These are phyloP conservation scores for Labia minor DNA, from an alignment of 2,888 invertebrate genomes.

Conservation along the genomic window DNA sequence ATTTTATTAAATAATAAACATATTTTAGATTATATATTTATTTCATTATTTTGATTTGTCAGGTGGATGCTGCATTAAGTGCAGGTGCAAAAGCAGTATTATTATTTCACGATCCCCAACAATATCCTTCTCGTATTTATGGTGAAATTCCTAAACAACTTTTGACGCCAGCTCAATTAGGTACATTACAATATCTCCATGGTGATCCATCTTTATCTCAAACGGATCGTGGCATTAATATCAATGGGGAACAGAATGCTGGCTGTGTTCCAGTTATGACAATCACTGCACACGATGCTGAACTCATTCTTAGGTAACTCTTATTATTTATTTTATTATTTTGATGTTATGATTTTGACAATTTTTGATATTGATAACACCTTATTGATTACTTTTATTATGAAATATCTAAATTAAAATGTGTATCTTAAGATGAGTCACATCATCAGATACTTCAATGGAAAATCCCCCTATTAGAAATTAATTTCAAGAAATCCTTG, in stretches of 20 bases:
- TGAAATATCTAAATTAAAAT: no score
- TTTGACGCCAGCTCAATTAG: constrained; percentile 3
- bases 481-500: no score
- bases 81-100: constrained; percentile 8
- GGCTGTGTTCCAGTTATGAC: constrained; percentile 14
- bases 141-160: background rate
- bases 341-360: background rate
- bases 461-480: no score
- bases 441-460: no score
- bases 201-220: background rate
- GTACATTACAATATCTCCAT: constrained; percentile 1
- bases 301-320: constrained; percentile 13
- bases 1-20: no score
- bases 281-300: background rate
- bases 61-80: constrained; percentile 8
- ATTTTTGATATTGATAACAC: background rate
- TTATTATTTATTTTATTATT: no score
- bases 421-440: no score
- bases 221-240: background rate
- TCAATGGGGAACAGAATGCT: background rate
- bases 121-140: background rate
- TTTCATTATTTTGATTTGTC: background rate
- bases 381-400: no score
- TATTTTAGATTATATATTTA: no score
- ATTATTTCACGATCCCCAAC: constrained; percentile 16